Percentiles rank a stretch among this genome's conserved stretches.
Evolutionary conservation across 2,888 invertebrate species (phyloP).

Genomic region (Sesamia inferens): DNA sequence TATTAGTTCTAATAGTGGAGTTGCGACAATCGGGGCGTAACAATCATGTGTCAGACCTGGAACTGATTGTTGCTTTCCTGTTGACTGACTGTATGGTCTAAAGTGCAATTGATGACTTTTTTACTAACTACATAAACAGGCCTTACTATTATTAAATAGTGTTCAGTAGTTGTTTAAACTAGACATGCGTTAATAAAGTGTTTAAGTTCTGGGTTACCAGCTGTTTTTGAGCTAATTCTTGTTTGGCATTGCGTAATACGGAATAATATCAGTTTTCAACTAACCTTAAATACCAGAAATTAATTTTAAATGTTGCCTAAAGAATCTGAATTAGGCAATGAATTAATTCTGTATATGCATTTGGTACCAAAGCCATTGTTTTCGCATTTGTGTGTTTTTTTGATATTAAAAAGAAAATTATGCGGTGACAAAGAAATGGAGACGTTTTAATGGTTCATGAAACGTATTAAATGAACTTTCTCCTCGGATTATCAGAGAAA

Average conservation of each 20-base stretch:
- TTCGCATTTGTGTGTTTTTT: conserved; percentile 39
- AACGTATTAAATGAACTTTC: conserved; percentile 44
- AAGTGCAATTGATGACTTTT: conserved; percentile 19
- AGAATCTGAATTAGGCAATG: neutral
- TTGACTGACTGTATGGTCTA: conserved; percentile 33
- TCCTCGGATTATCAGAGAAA: conserved; percentile 45
- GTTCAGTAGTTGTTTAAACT: too few relatives aligned
- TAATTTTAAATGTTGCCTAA: conserved; percentile 1
- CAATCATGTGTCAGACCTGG: conserved; percentile 45
- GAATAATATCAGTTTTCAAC: neutral
- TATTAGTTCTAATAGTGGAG: conserved; percentile 47
- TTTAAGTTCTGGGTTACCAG: neutral
- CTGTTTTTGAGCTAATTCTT: neutral
- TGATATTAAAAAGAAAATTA: conserved; percentile 41
- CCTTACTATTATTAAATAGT: too few relatives aligned
- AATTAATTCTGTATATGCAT: neutral
- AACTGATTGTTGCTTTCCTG: conserved; percentile 44
- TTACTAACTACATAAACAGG: conserved; percentile 3
- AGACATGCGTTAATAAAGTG: too few relatives aligned
- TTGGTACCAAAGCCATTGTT: conserved; percentile 8
- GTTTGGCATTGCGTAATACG: neutral
- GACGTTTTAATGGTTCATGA: conserved; percentile 34
- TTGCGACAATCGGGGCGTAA: conserved; percentile 58
- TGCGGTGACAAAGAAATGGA: conserved; percentile 15
- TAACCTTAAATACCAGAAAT: neutral